Evolutionary conservation across 1,140 invertebrate species (phyloP).

Genomic region (Sycophaga agraensis): DNA sequence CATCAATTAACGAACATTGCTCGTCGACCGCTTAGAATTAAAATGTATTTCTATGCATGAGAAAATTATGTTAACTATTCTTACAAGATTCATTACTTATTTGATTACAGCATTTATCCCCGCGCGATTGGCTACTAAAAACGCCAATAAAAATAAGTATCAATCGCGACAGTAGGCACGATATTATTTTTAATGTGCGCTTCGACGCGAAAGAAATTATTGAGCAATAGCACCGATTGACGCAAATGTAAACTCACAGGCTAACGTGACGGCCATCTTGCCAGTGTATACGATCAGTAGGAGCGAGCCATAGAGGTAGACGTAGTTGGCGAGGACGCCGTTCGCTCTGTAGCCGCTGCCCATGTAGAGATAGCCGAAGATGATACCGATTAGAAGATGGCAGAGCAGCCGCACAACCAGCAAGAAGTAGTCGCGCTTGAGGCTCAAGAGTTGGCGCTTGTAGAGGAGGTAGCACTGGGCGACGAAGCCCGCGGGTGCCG

Average conservation of each 20-base stretch:
- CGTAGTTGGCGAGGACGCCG: constrained; percentile 85
- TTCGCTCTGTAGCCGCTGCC: constrained; percentile 84
- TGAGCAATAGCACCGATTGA: too few species aligned
- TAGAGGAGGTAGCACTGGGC: constrained; percentile 54
- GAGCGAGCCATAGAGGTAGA: constrained; percentile 88
- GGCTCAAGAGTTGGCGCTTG: constrained; percentile 50
- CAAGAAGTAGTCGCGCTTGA: constrained; percentile 62
- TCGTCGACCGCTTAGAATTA: too few species aligned
- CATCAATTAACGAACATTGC: too few species aligned
- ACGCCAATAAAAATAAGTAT: too few species aligned
- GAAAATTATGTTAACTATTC: too few species aligned
- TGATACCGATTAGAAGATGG: constrained; percentile 78
- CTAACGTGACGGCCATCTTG: constrained; percentile 93
- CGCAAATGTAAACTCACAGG: constrained; percentile 89
- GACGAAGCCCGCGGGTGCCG: constrained; percentile 48
- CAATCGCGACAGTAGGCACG: too few species aligned
- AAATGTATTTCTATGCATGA: too few species aligned
- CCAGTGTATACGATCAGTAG: constrained; percentile 90
- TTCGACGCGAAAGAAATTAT: not conserved
- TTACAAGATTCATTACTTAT: too few species aligned
- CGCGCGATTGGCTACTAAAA: too few species aligned
- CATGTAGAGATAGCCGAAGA: constrained; percentile 88
- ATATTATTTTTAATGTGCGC: not conserved
- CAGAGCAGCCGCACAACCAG: constrained; percentile 75
- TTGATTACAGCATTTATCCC: too few species aligned